A percentile compares a stretch with the other conserved stretches of the same genome.
Conservation (phyloP, 2,797 vertebrate genomes). For the Channallabes apus region DNA sequence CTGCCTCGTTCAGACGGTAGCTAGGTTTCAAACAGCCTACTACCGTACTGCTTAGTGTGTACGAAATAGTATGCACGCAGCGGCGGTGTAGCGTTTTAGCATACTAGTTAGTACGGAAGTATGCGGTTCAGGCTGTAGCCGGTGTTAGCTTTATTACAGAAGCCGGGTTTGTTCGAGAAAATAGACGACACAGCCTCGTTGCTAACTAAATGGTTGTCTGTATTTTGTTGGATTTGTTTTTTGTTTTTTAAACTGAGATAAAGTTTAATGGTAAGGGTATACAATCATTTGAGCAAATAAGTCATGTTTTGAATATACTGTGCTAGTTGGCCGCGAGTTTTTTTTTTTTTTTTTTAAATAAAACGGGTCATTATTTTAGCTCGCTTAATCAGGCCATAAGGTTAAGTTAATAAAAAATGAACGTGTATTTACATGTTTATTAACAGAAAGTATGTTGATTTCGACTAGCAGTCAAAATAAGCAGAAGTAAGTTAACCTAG, state of each 20-base stretch:
- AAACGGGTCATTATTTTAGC: background rate
- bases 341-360: background rate
- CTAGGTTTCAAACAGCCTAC: background rate
- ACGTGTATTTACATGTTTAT: background rate
- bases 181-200: background rate
- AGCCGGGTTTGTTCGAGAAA: conserved; percentile 54
- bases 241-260: no score
- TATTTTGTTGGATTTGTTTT: no score
- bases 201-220: background rate
- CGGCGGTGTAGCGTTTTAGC: conserved; percentile 52
- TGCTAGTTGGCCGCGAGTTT: background rate
- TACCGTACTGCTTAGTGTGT: conserved; percentile 24
- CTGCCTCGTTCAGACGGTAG: background rate
- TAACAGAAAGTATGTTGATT: background rate
- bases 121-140: conserved; percentile 5
- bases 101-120: conserved; percentile 15
- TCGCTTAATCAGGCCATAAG: background rate
- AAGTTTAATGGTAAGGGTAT: background rate
- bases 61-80: conserved; percentile 56
- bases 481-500: background rate
- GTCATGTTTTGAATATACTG: background rate
- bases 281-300: background rate
- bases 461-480: background rate
- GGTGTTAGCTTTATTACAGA: conserved; percentile 19
- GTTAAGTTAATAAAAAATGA: background rate